phyloP scores from a whole-genome alignment of 2,113 vertebrate genomes.

The Etheostoma spectabile region DNA sequence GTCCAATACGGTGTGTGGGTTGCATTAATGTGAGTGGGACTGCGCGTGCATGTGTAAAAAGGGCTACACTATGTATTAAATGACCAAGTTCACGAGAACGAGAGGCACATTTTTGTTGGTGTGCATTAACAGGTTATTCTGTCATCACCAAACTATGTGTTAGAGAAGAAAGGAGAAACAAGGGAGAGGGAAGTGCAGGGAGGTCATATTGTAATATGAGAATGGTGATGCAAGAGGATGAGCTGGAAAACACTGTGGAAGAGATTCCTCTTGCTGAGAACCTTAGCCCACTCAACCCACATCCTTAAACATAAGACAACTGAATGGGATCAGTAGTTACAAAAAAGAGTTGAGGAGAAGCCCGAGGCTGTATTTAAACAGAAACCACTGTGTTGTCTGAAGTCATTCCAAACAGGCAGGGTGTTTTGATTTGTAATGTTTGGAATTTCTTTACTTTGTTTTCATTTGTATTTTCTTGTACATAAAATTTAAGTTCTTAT shows the following conservation, averaged over 20 bases:
- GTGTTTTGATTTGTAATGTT: conserved; percentile 59
- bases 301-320: conserved; percentile 43
- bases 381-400: conserved; percentile 63
- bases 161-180: not conserved
- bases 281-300: conserved; percentile 41
- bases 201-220: conserved; percentile 34
- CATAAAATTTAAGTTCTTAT: conserved; percentile 6
- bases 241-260: conserved; percentile 32
- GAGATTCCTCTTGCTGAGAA: conserved; percentile 39
- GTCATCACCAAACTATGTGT: conserved; percentile 29
- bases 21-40: conserved; percentile 68
- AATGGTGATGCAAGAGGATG: conserved; percentile 51
- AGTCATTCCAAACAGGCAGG: conserved; percentile 60
- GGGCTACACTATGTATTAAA: conserved; percentile 37
- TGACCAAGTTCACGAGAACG: conserved; percentile 24
- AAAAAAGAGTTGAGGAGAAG: conserved; percentile 57
- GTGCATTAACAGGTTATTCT: conserved; percentile 39
- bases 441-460: conserved; percentile 38
- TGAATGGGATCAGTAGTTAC: conserved; percentile 56
- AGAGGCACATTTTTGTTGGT: conserved; percentile 28
- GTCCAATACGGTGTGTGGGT: conserved; percentile 67
- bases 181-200: not conserved
- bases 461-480: conserved; percentile 29
- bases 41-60: conserved; percentile 48
- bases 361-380: conserved; percentile 66